Conservation (phyloP, 2,797 vertebrate species). For the Mus caroli region DNA sequence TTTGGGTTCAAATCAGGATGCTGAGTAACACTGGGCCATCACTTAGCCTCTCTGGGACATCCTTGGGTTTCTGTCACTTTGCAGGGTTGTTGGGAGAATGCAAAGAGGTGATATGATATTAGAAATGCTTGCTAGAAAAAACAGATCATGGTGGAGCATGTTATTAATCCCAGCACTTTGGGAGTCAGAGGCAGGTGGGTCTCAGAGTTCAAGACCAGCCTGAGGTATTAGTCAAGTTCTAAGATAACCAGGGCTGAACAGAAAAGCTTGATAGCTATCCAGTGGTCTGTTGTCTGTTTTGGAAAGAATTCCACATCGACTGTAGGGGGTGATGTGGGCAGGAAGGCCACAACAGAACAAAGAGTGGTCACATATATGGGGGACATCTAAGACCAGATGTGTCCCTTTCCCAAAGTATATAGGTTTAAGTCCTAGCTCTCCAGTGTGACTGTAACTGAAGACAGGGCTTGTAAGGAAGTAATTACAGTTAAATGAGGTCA, state of each 20-base stretch:
- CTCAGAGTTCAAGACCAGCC: no score
- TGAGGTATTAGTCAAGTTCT: no score
- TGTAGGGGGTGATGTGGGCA: background rate
- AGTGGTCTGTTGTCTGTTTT: background rate
- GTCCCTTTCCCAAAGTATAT: background rate
- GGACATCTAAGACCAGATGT: background rate
- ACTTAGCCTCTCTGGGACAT: background rate
- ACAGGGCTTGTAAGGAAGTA: slow-evolving; percentile 1
- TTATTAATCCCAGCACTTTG: no score
- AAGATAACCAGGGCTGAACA: background rate
- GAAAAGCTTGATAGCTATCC: no score
- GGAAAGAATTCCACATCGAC: slow-evolving; percentile 20
- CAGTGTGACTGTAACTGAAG: background rate
- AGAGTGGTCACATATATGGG: background rate
- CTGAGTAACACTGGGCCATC: background rate
- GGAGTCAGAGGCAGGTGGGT: no score
- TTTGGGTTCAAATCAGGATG: background rate
- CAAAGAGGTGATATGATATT: background rate
- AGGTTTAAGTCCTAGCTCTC: background rate
- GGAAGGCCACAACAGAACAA: background rate
- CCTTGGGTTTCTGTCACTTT: slow-evolving; percentile 11
- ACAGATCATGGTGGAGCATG: no score
- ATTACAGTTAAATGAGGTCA: slow-evolving; percentile 42
- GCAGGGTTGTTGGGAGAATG: background rate
- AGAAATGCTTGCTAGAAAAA: background rate